Base-by-base conservation (phyloP, 2,113 vertebrate species). In the Dolichallabes microphthalmus region DNA sequence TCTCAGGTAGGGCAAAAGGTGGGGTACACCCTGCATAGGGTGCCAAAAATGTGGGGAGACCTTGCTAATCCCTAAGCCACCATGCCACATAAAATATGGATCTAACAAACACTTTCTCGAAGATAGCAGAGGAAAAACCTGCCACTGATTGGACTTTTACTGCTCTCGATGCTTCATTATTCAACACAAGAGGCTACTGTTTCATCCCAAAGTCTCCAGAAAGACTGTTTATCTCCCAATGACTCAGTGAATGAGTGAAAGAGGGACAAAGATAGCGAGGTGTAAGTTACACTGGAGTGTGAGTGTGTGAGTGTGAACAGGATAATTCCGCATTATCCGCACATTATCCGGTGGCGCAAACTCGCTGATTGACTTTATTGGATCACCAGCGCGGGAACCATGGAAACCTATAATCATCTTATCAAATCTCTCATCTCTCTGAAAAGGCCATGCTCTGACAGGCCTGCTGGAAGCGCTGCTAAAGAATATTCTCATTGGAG, bases 401-500 rank as follows among this genome's bases (percentile, higher is more conserved):
- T 89, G 89, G 89, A 85, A 88, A 89, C 87, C 87, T 87, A 84
- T 88, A 87, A 88, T 88, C 83, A 88, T 85, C 87, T 80, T 80
- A 86, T 86, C 87, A 89, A 85, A 85, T 86, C 74, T 85, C 75
- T 68, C n/a, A 79, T 78, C 79, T 85, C 69, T 57, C 17, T 53
- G 73, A 82, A 87, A 88, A 80, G 58, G 85, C 87, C 39, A 50
- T 79, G 85, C 52, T 32, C 73, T 66, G 87, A 75, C 80, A 84
- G 73, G 64, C 79, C 74, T 79, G 85, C 81, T 82, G 86, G 69
- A 82, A 80, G 82, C 61, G 82, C 75, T 80, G 25, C 68, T 83
- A 45, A 81, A 83, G 85, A 86, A 80, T 83, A 82, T 69, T 30
- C 77, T 88, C 80, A 86, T 84, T 80, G 84, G 61, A 63, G 61